phyloP scores from a whole-genome alignment of 2,113 vertebrate species.

The Astur gentilis region DNA sequence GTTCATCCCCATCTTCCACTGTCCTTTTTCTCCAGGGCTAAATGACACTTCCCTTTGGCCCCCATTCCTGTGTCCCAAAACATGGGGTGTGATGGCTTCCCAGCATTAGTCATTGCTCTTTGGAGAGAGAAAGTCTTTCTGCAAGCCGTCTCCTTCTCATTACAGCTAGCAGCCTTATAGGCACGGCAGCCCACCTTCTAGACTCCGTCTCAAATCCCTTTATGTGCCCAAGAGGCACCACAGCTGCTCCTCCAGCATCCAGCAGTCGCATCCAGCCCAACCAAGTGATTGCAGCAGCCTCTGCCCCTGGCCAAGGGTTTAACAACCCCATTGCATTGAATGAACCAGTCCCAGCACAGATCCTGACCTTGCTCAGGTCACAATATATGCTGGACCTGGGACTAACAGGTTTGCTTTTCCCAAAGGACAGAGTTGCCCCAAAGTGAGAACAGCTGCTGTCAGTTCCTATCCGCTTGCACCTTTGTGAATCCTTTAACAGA shows the following conservation, averaged over 20 bases:
- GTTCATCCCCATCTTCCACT: background rate
- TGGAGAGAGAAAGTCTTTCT: background rate
- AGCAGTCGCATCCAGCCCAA: background rate
- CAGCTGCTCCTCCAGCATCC: background rate
- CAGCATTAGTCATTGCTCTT: background rate
- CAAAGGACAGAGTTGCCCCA: background rate
- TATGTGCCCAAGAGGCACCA: background rate
- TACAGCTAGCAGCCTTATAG: background rate
- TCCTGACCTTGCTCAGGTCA: background rate
- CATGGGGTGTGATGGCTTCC: background rate
- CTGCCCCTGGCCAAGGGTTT: background rate
- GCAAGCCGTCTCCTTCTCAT: background rate
- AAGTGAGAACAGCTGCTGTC: background rate
- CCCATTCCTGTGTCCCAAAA: background rate
- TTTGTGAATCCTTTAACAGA: background rate
- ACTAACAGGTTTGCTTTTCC: background rate
- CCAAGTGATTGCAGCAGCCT: background rate
- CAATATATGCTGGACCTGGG: background rate
- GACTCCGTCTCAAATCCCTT: background rate
- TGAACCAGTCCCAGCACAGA: background rate
- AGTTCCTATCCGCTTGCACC: background rate
- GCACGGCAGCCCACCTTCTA: background rate
- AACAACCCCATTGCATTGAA: background rate
- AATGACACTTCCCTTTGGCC: background rate
- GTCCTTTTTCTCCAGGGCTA: background rate